phyloP scores from a whole-genome alignment of 2,797 vertebrate species.

The Helostoma temminkii region DNA sequence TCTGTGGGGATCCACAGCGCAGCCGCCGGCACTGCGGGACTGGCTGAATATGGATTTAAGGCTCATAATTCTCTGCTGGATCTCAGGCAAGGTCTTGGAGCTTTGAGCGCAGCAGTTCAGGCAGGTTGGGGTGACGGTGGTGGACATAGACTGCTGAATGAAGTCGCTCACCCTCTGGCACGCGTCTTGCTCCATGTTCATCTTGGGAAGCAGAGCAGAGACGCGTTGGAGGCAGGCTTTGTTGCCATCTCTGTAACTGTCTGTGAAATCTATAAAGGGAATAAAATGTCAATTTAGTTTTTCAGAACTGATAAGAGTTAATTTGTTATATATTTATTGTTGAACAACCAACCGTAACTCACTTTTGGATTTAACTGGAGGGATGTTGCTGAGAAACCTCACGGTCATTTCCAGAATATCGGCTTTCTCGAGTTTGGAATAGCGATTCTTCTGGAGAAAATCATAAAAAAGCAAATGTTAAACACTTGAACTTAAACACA shows the following conservation, averaged over 20 bases:
- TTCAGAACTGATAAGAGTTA: neutral
- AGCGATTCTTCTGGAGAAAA: conserved; percentile 81
- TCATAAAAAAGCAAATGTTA: conserved; percentile 36
- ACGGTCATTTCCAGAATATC: conserved; percentile 93
- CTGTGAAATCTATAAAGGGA: conserved; percentile 54
- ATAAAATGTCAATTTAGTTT: conserved; percentile 39
- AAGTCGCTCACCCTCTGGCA: conserved; percentile 81
- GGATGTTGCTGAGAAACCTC: conserved; percentile 87
- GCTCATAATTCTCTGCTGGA: conserved; percentile 73
- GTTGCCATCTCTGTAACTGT: conserved; percentile 87
- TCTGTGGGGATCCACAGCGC: conserved; percentile 22
- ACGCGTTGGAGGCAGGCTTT: conserved; percentile 87
- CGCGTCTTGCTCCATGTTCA: conserved; percentile 76
- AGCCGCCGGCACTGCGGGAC: conserved; percentile 28
- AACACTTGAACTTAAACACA: neutral
- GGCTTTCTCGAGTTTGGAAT: conserved; percentile 91
- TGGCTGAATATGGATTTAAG: conserved; percentile 68
- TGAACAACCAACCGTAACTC: conserved; percentile 49
- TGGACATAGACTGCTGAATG: conserved; percentile 75
- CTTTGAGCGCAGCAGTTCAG: conserved; percentile 75
- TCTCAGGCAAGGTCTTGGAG: conserved; percentile 65
- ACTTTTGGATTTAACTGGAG: conserved; percentile 74
- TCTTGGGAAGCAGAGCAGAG: conserved; percentile 81
- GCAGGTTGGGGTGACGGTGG: conserved; percentile 61
- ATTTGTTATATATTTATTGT: neutral